phyloP scores from a whole-genome alignment of 2,113 vertebrate species.

The Gavia stellata region DNA sequence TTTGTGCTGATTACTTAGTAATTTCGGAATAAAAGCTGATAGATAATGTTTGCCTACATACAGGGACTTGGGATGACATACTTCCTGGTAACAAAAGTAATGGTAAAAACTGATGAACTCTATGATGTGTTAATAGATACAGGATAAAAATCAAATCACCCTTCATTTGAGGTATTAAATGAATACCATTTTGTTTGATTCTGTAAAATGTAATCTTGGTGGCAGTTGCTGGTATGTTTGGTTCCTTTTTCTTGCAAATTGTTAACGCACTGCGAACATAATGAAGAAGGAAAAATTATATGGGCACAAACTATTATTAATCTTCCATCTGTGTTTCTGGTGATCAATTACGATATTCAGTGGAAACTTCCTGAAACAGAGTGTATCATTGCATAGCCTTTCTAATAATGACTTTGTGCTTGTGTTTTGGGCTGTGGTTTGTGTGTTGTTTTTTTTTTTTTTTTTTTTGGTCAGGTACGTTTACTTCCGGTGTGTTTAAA shows the following conservation, averaged over 20 bases:
- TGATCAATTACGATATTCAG: neutral
- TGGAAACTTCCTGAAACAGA: neutral
- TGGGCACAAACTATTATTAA: neutral
- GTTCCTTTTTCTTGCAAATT: slow-evolving; percentile 25
- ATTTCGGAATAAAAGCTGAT: neutral
- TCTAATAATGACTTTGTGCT: neutral
- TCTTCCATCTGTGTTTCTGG: neutral
- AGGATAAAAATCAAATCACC: neutral
- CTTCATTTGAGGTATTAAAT: neutral
- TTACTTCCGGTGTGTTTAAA: slow-evolving; percentile 10
- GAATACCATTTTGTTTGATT: slow-evolving; percentile 25
- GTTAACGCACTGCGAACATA: neutral
- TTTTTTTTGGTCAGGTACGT: neutral
- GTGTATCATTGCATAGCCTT: neutral
- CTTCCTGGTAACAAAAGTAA: neutral
- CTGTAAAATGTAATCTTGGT: neutral
- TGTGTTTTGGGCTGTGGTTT: neutral
- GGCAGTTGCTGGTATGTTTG: neutral
- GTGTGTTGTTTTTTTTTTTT: neutral
- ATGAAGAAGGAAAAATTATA: slow-evolving; percentile 17
- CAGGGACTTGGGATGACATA: neutral
- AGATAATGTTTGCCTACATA: neutral
- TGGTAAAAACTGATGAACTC: neutral
- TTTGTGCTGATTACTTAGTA: neutral
- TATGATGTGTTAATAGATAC: neutral